A percentile compares a stretch with the other conserved stretches of the same genome.
Conservation (phyloP, 2,888 invertebrate species). For the Palloptera scutellata region DNA sequence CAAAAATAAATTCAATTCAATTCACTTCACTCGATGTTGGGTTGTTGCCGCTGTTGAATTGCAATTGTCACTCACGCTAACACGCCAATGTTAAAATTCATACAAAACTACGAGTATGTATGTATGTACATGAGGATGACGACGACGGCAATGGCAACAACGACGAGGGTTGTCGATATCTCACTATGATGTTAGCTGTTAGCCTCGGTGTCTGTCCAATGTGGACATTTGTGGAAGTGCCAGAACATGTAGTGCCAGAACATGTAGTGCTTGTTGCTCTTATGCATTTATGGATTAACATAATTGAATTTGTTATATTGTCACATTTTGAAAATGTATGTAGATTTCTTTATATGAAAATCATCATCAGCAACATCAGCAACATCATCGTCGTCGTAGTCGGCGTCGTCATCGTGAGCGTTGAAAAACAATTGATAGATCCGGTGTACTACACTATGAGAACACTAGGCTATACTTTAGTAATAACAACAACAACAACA, state of each 20-base stretch:
- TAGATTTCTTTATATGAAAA: slow-evolving; percentile 31
- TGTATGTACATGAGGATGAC: no score
- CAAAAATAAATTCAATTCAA: no score
- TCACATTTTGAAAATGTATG: slow-evolving; percentile 50
- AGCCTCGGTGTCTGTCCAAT: neutral
- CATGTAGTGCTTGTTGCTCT: neutral
- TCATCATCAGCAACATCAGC: slow-evolving; percentile 17
- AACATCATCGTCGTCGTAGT: neutral
- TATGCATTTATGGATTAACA: slow-evolving; percentile 55
- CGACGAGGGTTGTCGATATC: no score
- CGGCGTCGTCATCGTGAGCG: slow-evolving; percentile 21
- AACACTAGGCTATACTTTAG: slow-evolving; percentile 12
- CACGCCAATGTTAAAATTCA: no score
- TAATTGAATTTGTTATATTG: slow-evolving; percentile 64
- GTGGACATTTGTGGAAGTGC: no score
- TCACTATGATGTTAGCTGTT: no score
- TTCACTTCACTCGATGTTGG: no score
- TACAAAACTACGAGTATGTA: no score
- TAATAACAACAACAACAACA: neutral
- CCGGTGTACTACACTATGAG: slow-evolving; percentile 44
- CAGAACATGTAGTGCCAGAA: neutral
- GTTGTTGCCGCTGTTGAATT: no score
- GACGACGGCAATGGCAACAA: no score
- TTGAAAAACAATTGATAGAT: slow-evolving; percentile 58
- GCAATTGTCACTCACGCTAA: no score